Conservation (phyloP, 92 coral and sea anemone species). For the Paramuricea clavata region DNA sequence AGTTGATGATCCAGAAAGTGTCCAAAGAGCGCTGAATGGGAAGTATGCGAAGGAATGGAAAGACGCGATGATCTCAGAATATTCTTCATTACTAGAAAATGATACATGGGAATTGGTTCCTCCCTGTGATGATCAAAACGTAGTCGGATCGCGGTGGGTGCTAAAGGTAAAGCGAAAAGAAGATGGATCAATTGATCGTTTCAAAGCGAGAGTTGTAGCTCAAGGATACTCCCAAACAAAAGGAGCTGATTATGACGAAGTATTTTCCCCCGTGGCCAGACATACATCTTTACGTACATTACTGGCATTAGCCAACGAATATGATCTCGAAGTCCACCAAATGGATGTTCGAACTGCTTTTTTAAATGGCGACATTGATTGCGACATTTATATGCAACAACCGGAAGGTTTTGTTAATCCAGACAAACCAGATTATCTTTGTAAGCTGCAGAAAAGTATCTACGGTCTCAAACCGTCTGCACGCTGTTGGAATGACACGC, state of each 20-base stretch:
- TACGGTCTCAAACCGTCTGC: constrained; percentile 34
- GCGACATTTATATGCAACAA: constrained; percentile 35
- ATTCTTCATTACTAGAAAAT: constrained; percentile 58
- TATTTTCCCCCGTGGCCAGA: not conserved
- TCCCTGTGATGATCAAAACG: constrained; percentile 58
- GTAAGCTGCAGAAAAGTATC: constrained; percentile 20
- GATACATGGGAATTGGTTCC: constrained; percentile 73
- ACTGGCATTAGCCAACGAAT: constrained; percentile 21
- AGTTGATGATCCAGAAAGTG: not conserved
- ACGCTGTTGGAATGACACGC: constrained; percentile 23
- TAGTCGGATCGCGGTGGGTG: constrained; percentile 68
- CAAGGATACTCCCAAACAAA: not conserved
- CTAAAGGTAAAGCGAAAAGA: constrained; percentile 67
- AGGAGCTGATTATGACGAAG: not conserved
- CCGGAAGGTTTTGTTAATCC: constrained; percentile 32
- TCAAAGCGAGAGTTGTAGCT: not conserved
- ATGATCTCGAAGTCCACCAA: constrained; percentile 34
- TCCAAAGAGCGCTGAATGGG: not conserved
- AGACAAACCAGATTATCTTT: constrained; percentile 16
- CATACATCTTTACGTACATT: constrained; percentile 16
- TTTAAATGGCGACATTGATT: constrained; percentile 12
- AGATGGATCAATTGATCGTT: constrained; percentile 65
- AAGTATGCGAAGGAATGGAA: not conserved
- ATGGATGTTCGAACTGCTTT: constrained; percentile 44
- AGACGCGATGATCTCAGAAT: constrained; percentile 49